Base-by-base conservation (phyloP, 2,113 vertebrate species). In the Telmatochromis brachygnathus region DNA sequence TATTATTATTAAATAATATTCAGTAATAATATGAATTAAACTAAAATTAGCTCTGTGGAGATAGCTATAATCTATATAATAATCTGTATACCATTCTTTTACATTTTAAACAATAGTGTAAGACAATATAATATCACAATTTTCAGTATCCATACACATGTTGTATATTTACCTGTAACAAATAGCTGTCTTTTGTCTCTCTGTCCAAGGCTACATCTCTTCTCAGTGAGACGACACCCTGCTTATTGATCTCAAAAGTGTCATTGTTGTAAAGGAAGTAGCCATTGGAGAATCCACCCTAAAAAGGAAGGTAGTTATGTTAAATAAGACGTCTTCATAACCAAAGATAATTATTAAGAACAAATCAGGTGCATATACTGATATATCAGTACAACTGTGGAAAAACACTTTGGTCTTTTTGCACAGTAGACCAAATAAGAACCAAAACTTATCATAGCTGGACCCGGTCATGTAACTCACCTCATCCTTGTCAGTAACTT, bases 241-340 rank as follows among this genome's bases (percentile, higher is more conserved):
- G 94, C 2, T 85, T 81, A 89, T 93, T 95, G 13, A 97, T 96
- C 82, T 87, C 80, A 87, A 97, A 97, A 1, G 58, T 92, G 17
- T 95, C 93, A 17, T 84, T 95, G 80, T 89, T 93, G 33, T 90
- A 79, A 28, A 92, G 56, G 58, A 97, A 97, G 88, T 87, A 30
- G 9, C 97, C 97, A 4, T 96, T 91, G 56, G 96, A 96, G 91
- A 97, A 97, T 33, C 96, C 97, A 75, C 80, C 95, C 96, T 96
- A 84, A 21, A 73, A 33, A 35, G 54, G 12, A 54, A 56, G 55
- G 70, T 10, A 68, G 55, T 30, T 21, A 4, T 1, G 6, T 3
- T 62, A 81, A 80, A 55, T 37, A 33, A 84, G 15, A 47, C 0
- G 0, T 14, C 19, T 54, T 83, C 9, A 49, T 4, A 10, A 9